Conservation (phyloP, 2,888 invertebrate genomes). For the Drosophila cognata region DNA sequence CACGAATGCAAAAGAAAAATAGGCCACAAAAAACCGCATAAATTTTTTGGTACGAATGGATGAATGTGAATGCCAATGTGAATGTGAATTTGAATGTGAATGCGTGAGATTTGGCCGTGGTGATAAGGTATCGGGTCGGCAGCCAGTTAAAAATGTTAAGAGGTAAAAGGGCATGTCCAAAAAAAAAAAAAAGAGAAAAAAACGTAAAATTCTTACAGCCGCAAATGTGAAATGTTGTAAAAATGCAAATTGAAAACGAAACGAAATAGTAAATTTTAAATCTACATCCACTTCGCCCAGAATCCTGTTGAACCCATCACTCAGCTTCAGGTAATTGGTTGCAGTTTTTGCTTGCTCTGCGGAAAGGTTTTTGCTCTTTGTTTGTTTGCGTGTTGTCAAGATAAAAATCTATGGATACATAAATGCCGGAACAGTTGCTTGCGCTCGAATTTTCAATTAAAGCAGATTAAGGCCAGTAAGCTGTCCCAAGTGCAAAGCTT, state of each 20-base stretch:
- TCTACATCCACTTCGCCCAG: constrained; percentile 5
- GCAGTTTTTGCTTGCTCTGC: constrained; percentile 27
- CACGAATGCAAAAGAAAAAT: constrained; percentile 22
- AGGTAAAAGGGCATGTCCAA: constrained; percentile 44
- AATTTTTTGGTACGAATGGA: constrained; percentile 64
- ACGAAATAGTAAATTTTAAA: constrained; percentile 71
- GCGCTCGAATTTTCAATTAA: constrained; percentile 66
- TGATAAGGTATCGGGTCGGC: constrained; percentile 61
- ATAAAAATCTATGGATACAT: constrained; percentile 29
- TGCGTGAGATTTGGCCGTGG: constrained; percentile 73
- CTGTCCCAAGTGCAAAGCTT: constrained; percentile 23
- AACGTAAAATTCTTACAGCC: not conserved
- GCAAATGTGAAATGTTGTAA: constrained; percentile 59
- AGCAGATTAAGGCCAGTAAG: constrained; percentile 46
- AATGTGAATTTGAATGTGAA: constrained; percentile 56
- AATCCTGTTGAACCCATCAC: not conserved
- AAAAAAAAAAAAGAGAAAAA: not conserved
- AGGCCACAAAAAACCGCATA: constrained; percentile 61
- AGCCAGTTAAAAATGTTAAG: constrained; percentile 37
- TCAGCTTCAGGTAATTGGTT: constrained; percentile 22
- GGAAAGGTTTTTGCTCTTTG: not conserved
- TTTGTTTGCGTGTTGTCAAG: constrained; percentile 25
- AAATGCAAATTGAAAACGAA: constrained; percentile 76
- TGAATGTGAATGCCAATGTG: constrained; percentile 50
- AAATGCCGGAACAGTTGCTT: constrained; percentile 11